phyloP scores from a whole-genome alignment of 2,888 invertebrate species.

The Pyrocoelia pectoralis region DNA sequence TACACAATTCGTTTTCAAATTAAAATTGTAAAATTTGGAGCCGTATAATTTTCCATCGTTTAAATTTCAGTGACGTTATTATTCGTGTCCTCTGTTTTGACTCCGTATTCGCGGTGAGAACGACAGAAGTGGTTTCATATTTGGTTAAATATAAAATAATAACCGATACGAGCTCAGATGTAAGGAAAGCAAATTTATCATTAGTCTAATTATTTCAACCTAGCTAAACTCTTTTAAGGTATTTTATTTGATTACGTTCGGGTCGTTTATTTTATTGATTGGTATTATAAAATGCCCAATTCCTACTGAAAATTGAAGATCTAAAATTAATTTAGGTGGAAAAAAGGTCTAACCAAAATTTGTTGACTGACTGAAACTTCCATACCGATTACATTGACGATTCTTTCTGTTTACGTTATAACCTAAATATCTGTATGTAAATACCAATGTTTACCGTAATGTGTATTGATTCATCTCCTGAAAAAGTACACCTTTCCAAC shows the following conservation, averaged over 20 bases:
- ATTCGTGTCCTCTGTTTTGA: slow-evolving; percentile 15
- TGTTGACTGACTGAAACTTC: neutral
- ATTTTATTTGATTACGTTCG: neutral
- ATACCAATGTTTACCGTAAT: too few relatives aligned
- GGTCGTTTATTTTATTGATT: neutral
- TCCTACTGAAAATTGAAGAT: neutral
- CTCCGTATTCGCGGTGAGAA: slow-evolving; percentile 9
- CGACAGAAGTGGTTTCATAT: slow-evolving; percentile 6
- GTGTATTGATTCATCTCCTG: too few relatives aligned
- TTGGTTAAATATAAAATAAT: slow-evolving; percentile 6
- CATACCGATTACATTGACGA: neutral
- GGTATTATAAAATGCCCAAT: neutral
- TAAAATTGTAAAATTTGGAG: slow-evolving; percentile 5
- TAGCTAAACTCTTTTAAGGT: neutral
- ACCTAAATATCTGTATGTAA: too few relatives aligned
- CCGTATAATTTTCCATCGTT: slow-evolving; percentile 6
- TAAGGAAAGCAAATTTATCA: neutral
- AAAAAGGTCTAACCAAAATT: neutral
- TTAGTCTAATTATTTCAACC: neutral
- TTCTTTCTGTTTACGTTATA: neutral
- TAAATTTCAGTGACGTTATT: slow-evolving; percentile 18
- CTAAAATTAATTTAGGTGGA: neutral
- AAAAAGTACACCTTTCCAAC: too few relatives aligned
- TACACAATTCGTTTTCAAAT: slow-evolving; percentile 9
- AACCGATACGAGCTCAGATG: neutral